phyloP scores from a whole-genome alignment of 2,797 vertebrate genomes.

The Momotus momota region DNA sequence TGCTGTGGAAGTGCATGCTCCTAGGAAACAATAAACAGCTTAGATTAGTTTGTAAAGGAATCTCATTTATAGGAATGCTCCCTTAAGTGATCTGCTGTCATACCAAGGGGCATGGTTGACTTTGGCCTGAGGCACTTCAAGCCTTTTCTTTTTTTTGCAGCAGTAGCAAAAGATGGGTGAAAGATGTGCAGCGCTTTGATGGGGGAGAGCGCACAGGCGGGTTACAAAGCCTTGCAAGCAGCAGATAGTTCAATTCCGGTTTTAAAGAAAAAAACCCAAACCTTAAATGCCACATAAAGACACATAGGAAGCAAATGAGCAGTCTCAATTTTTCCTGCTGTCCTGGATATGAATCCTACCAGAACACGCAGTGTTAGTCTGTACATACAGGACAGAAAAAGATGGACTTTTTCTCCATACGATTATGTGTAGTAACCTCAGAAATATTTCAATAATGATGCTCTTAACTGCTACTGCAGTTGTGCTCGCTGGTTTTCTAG shows the following conservation, averaged over 20 bases:
- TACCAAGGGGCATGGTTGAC: not conserved
- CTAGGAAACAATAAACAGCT: conserved; percentile 55
- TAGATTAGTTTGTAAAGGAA: conserved; percentile 48
- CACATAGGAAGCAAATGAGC: not conserved
- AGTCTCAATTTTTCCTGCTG: not conserved
- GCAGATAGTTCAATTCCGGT: not conserved
- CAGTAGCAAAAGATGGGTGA: not conserved
- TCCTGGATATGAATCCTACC: not conserved
- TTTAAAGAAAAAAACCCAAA: not conserved
- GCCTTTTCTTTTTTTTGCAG: not conserved
- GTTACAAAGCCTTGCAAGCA: not conserved
- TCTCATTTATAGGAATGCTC: conserved; percentile 10
- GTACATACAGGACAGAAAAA: not conserved
- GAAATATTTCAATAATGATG: not conserved
- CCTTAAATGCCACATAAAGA: not conserved
- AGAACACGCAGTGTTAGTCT: not conserved
- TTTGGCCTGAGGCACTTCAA: not conserved
- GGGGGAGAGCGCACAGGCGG: not conserved
- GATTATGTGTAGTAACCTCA: not conserved
- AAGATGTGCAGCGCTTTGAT: conserved; percentile 3
- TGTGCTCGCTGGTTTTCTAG: not conserved
- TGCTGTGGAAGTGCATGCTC: conserved; percentile 51
- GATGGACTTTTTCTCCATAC: not conserved
- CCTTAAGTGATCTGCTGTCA: not conserved
- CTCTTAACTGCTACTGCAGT: not conserved